phyloP scores from a whole-genome alignment of 2,888 invertebrate genomes.

The Caenorhabditis becei region DNA sequence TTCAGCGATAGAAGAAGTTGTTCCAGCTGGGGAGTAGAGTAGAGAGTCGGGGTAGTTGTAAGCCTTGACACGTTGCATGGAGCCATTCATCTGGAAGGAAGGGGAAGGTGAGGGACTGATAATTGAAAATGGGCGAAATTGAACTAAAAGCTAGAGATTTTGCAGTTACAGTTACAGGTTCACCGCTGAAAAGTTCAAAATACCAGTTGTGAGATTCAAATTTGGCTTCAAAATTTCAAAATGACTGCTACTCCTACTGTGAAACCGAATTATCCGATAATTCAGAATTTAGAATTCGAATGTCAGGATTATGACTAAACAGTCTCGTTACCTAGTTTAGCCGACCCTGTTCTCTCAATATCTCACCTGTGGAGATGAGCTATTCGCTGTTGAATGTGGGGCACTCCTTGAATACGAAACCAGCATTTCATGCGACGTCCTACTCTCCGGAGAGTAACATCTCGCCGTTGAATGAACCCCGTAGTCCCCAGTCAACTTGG shows the following conservation, averaged over 20 bases:
- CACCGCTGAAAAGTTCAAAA: too few relatives aligned
- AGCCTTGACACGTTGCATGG: slow-evolving; percentile 67
- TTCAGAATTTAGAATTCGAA: too few relatives aligned
- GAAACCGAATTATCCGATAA: too few relatives aligned
- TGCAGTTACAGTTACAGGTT: too few relatives aligned
- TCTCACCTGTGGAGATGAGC: slow-evolving; percentile 64
- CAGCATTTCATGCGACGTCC: slow-evolving; percentile 70
- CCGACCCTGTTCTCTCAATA: too few relatives aligned
- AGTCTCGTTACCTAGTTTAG: too few relatives aligned
- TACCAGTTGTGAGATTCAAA: too few relatives aligned
- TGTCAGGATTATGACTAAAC: too few relatives aligned
- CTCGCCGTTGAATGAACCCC: slow-evolving; percentile 64
- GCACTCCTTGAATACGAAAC: slow-evolving; percentile 63
- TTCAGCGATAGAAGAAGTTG: slow-evolving; percentile 68
- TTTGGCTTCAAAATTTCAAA: too few relatives aligned
- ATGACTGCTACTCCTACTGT: too few relatives aligned
- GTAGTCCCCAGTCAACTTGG: slow-evolving; percentile 54
- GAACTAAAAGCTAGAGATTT: too few relatives aligned
- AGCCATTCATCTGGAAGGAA: slow-evolving; percentile 60
- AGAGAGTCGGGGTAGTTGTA: slow-evolving; percentile 69
- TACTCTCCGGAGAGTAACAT: slow-evolving; percentile 70
- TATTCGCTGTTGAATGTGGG: slow-evolving; percentile 56
- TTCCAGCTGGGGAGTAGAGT: slow-evolving; percentile 68
- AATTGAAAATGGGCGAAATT: slow-evolving; percentile 7
- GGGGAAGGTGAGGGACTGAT: background rate